Percentiles rank a stretch among this genome's conserved stretches.
Conservation (phyloP, 2,797 vertebrate species). For the Molossus molossus region DNA sequence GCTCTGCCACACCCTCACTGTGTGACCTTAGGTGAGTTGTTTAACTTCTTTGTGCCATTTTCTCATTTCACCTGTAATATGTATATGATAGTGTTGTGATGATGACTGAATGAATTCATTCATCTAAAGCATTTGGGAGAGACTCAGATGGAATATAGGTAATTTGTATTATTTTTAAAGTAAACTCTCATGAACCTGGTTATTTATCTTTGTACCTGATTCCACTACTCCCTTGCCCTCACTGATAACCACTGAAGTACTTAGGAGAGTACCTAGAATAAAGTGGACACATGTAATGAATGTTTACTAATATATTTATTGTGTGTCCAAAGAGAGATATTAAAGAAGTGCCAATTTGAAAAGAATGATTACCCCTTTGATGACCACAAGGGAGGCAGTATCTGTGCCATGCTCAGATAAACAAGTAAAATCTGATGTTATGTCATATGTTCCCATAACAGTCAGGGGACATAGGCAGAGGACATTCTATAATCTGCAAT, state of each 20-base stretch:
- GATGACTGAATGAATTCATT: neutral
- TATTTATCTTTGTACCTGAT: neutral
- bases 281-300: neutral
- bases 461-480: neutral
- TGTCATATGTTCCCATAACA: neutral
- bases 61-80: neutral
- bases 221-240: no score
- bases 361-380: neutral
- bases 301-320: neutral
- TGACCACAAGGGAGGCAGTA: neutral
- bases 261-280: neutral
- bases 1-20: neutral
- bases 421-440: neutral
- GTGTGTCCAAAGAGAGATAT: neutral
- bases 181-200: slow-evolving; percentile 27
- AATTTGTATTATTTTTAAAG: slow-evolving; percentile 1
- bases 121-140: neutral
- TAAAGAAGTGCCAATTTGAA: slow-evolving; percentile 23
- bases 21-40: neutral
- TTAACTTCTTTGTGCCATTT: neutral
- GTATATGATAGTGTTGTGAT: neutral
- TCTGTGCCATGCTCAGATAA: neutral
- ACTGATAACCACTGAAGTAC: neutral
- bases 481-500: slow-evolving; percentile 4
- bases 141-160: neutral